phyloP scores from a whole-genome alignment of 2,888 invertebrate species.

The Serrognathus titanus region DNA sequence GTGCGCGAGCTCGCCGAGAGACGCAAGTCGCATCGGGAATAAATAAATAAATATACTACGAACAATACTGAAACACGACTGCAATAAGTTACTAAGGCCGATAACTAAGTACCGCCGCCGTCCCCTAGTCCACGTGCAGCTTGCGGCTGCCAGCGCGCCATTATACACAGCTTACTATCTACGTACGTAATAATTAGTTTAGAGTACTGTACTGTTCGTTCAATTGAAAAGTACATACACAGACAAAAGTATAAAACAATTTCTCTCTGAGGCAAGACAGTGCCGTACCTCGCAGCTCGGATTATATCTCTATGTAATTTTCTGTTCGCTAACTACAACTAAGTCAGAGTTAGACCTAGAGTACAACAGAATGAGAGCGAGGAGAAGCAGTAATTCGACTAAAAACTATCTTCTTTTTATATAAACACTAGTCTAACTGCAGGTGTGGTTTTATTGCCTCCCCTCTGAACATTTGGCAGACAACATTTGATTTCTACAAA shows the following conservation, averaged over 20 bases:
- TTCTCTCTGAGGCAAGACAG: slow-evolving; percentile 26
- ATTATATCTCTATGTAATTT: slow-evolving; percentile 20
- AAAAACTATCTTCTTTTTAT: slow-evolving; percentile 25
- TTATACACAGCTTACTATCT: slow-evolving; percentile 48
- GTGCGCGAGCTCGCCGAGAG: slow-evolving; percentile 45
- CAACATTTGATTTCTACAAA: slow-evolving; percentile 42
- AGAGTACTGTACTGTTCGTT: slow-evolving; percentile 38
- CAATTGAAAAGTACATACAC: slow-evolving; percentile 42
- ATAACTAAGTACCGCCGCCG: slow-evolving; percentile 17
- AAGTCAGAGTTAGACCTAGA: slow-evolving; percentile 46
- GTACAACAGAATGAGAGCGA: slow-evolving; percentile 44
- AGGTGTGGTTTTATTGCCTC: slow-evolving; percentile 39
- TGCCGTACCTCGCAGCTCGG: slow-evolving; percentile 24
- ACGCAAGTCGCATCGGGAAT: slow-evolving; percentile 24
- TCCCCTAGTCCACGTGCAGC: slow-evolving; percentile 21
- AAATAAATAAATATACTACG: slow-evolving; percentile 13
- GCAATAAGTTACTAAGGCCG: slow-evolving; percentile 29
- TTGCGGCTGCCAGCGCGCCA: slow-evolving; percentile 36
- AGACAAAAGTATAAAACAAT: slow-evolving; percentile 44
- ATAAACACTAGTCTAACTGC: slow-evolving; percentile 35
- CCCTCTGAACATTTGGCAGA: slow-evolving; percentile 46
- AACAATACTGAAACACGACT: slow-evolving; percentile 20
- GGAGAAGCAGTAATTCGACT: slow-evolving; percentile 43
- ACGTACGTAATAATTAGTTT: slow-evolving; percentile 38
- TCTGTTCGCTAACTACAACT: slow-evolving; percentile 37